Conservation (phyloP, 2,113 vertebrate species). For the Cinclus cinclus region DNA sequence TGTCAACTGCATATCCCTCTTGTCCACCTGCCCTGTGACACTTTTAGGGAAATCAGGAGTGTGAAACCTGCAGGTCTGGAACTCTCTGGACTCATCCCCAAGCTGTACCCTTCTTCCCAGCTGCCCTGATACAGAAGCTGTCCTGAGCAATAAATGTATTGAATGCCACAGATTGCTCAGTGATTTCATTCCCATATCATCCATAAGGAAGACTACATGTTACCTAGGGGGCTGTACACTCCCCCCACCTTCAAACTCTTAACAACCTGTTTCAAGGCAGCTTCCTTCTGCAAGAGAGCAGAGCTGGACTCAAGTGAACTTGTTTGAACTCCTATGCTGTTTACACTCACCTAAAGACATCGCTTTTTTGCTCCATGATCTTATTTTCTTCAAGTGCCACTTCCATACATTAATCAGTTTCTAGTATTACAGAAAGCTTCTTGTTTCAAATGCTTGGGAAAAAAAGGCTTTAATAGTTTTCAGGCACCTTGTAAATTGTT, state of each 20-base stretch:
- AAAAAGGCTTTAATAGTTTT: not conserved
- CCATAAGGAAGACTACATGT: not conserved
- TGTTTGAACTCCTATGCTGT: not conserved
- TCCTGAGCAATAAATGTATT: accelerated
- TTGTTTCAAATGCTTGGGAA: not conserved
- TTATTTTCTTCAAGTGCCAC: not conserved
- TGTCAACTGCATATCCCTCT: not conserved
- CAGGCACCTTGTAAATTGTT: not conserved
- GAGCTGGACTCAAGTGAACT: not conserved
- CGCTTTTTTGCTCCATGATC: accelerated
- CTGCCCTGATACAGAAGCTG: not conserved
- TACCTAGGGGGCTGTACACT: not conserved
- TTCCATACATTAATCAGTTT: not conserved
- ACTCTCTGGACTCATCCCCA: not conserved
- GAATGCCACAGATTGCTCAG: not conserved
- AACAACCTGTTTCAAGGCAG: not conserved
- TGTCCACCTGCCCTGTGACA: not conserved
- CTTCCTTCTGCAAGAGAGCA: not conserved
- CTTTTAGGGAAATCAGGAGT: not conserved
- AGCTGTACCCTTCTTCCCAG: not conserved
- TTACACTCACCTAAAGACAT: not conserved
- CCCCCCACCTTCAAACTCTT: not conserved
- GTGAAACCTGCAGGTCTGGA: not conserved
- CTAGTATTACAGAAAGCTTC: not conserved
- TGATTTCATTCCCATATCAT: not conserved